Base-by-base conservation (phyloP, 2,113 vertebrate genomes). In the Oncorhynchus nerka region DNA sequence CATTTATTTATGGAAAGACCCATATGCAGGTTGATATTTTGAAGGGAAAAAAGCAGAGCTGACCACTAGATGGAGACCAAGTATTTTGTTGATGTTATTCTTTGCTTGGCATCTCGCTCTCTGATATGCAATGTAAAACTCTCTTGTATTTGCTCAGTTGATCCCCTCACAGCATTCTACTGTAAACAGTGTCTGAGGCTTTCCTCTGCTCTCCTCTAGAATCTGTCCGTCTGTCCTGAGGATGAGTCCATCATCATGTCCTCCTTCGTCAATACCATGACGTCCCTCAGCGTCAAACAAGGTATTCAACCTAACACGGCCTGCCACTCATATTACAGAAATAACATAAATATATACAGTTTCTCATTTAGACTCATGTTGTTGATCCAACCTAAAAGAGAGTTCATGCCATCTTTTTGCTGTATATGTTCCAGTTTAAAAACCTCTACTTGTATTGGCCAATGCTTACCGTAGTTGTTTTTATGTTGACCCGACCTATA, bases 191-290 rank as follows among this genome's bases (percentile, higher is more conserved):
- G 59, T 22, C 13, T 57, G 59, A 62, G 20, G 19, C 59, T 22
- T 57, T 62, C 59, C 59, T 24, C 59, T 22, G 7, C n/a, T 62
- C 7, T 20, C 55, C 59, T 62, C 59, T 49, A 99, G 98, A 99
- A 99, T 93, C 95, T 99, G 86, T 99, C 97, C 2, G 98, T 99
- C 65, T 99, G 97, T 89, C 97, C 98, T 68, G 98, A 99, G 88
- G 98, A 99, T 85, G 98, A 99, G 85, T 99, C 97, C 0, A 98
- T 99, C 83, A 99, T 99, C 84, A 99, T 99, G 98, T 99, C 97
- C 16, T 99, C 98, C 76, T 99, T 99, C 80, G 97, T 99, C 83
- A 99, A 99, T 91, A 99, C 98, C 0, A 99, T 99, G 98, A 99
- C 97, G 71, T 99, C 97, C 26, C 93, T 99, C 82, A 98, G 96